Evolutionary conservation across 2,888 invertebrate species (phyloP).

Genomic region (Craniophora ligustri): DNA sequence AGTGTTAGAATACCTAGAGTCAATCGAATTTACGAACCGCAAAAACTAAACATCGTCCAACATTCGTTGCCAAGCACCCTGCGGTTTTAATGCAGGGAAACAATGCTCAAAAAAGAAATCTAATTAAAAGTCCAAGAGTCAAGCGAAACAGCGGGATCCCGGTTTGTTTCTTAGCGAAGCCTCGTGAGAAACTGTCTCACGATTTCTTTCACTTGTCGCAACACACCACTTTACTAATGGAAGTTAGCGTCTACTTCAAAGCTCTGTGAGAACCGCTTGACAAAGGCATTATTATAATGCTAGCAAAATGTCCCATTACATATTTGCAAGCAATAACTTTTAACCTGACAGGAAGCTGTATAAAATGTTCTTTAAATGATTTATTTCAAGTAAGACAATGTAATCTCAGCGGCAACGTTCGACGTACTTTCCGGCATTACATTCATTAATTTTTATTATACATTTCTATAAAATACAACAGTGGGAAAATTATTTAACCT

Average conservation of each 20-base stretch:
- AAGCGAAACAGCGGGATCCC: constrained; percentile 71
- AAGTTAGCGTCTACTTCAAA: constrained; percentile 59
- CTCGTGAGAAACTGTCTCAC: constrained; percentile 77
- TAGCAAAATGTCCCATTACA: constrained; percentile 61
- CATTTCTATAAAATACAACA: constrained; percentile 44
- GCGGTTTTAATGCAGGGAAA: constrained; percentile 31
- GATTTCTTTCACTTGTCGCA: constrained; percentile 72
- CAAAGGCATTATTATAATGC: constrained; percentile 54
- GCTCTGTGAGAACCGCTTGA: constrained; percentile 69
- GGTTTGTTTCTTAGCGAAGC: constrained; percentile 63
- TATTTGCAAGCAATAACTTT: constrained; percentile 54
- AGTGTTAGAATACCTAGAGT: constrained; percentile 30
- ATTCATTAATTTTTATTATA: constrained; percentile 29
- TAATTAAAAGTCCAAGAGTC: constrained; percentile 68
- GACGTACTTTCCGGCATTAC: constrained; percentile 15
- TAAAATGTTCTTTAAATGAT: constrained; percentile 32
- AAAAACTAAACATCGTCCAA: constrained; percentile 23
- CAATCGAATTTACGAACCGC: constrained; percentile 19
- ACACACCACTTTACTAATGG: constrained; percentile 70
- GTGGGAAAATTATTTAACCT: constrained; percentile 50
- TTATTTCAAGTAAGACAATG: constrained; percentile 31
- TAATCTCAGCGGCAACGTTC: constrained; percentile 13
- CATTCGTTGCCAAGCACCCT: constrained; percentile 11
- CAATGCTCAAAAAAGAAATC: constrained; percentile 50
- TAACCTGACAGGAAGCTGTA: constrained; percentile 15